Conservation (phyloP, 2,888 invertebrate genomes). For the Sminthurinus aureus region DNA sequence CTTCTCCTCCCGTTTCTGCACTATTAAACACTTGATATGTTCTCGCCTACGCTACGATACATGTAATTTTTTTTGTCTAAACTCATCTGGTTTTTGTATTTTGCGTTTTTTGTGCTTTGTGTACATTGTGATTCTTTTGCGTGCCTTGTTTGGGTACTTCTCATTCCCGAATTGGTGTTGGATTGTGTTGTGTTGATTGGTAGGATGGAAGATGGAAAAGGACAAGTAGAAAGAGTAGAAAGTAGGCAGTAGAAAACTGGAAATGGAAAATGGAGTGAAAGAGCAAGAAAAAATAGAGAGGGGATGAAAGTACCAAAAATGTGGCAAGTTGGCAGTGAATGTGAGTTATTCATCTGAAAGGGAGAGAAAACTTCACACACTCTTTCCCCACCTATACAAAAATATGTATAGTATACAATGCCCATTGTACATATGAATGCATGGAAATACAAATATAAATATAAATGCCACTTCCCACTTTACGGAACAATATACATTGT, state of each 20-base stretch:
- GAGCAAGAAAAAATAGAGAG: background rate
- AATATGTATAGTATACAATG: background rate
- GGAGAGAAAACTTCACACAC: background rate
- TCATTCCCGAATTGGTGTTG: background rate
- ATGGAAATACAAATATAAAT: too few species aligned
- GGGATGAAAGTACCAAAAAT: background rate
- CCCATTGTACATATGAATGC: too few species aligned
- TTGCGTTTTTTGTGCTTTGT: too few species aligned
- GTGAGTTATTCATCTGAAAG: conserved; percentile 13
- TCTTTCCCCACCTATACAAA: background rate
- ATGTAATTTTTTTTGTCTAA: background rate
- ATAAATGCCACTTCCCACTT: too few species aligned
- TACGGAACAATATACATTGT: too few species aligned
- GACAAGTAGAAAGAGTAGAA: too few species aligned
- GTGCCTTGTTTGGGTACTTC: background rate
- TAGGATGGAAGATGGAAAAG: background rate
- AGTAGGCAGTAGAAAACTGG: background rate
- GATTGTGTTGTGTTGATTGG: background rate
- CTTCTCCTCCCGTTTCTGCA: too few species aligned
- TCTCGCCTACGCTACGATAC: background rate
- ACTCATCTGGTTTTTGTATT: background rate
- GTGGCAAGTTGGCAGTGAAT: conserved; percentile 10
- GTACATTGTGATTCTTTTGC: background rate
- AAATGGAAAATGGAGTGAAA: background rate
- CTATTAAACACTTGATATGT: background rate